Evolutionary conservation across 2,113 vertebrate species (phyloP).

Genomic region (Podarcis raffonei): DNA sequence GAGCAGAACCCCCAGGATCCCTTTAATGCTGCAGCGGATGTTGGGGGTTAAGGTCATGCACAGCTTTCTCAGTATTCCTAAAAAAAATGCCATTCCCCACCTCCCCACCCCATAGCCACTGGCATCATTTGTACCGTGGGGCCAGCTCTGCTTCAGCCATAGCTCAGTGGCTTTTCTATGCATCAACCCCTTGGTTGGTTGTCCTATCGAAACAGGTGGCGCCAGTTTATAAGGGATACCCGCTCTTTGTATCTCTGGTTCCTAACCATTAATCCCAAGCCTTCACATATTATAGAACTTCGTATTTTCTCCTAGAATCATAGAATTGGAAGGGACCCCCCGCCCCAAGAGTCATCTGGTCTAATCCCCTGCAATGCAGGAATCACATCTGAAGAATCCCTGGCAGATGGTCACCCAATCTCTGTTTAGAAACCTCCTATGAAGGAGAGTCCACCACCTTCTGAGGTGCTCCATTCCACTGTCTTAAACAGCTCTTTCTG

Average conservation of each 20-base stretch:
- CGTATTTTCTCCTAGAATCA: not conserved
- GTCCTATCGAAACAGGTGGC: not conserved
- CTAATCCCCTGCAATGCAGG: no score
- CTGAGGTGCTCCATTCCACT: no score
- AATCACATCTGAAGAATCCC: no score
- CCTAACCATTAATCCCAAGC: not conserved
- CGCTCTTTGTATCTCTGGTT: not conserved
- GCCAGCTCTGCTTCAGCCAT: not conserved
- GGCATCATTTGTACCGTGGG: no score
- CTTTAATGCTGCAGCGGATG: not conserved
- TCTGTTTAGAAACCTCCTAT: no score
- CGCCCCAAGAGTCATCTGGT: no score
- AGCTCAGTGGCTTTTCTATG: not conserved
- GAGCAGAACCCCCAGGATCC: not conserved
- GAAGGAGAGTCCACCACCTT: no score
- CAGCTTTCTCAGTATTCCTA: not conserved
- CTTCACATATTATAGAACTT: not conserved
- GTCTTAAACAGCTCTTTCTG: no score
- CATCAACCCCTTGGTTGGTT: no score
- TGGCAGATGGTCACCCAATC: no score
- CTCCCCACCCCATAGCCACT: no score
- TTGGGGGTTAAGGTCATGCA: not conserved
- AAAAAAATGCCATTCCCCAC: not conserved
- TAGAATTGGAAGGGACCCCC: no score
- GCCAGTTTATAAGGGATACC: not conserved